A percentile compares a stretch with the other conserved stretches of the same genome.
Evolutionary conservation across 2,797 vertebrate species (phyloP).

Genomic region (Holocentrus rufus): DNA sequence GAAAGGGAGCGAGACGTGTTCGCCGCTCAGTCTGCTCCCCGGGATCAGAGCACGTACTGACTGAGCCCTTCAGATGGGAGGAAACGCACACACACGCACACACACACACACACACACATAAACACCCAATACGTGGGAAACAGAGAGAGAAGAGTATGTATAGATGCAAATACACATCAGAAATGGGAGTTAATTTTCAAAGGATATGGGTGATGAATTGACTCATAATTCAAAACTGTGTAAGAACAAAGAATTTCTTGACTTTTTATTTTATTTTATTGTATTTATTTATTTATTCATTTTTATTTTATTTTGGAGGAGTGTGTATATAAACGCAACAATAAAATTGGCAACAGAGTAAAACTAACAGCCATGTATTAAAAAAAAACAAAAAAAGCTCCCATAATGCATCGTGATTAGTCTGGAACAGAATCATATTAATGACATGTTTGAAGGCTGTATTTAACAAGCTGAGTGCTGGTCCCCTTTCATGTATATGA

Average conservation of each 20-base stretch:
- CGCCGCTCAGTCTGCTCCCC: conserved; percentile 40
- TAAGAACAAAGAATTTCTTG: no score
- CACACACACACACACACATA: neutral
- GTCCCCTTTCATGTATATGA: neutral
- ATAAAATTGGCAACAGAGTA: no score
- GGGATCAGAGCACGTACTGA: conserved; percentile 49
- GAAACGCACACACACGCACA: neutral
- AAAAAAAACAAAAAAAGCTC: no score
- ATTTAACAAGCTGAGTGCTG: no score
- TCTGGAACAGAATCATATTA: no score
- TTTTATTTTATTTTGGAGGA: no score
- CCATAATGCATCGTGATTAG: no score
- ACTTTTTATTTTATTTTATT: neutral
- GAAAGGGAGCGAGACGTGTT: conserved; percentile 42
- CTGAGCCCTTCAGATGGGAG: conserved; percentile 31
- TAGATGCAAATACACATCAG: neutral
- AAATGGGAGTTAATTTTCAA: neutral
- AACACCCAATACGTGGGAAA: conserved; percentile 6
- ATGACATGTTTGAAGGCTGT: no score
- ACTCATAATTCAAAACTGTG: neutral
- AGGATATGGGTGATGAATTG: conserved; percentile 6
- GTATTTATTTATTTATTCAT: neutral
- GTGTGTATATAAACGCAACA: no score
- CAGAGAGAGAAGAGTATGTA: conserved; percentile 20
- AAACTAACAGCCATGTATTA: no score